Evolutionary conservation across 1,140 invertebrate species (phyloP), one percentile per base, ranked within the genome.

Genomic region (Phortica variegata): DNA sequence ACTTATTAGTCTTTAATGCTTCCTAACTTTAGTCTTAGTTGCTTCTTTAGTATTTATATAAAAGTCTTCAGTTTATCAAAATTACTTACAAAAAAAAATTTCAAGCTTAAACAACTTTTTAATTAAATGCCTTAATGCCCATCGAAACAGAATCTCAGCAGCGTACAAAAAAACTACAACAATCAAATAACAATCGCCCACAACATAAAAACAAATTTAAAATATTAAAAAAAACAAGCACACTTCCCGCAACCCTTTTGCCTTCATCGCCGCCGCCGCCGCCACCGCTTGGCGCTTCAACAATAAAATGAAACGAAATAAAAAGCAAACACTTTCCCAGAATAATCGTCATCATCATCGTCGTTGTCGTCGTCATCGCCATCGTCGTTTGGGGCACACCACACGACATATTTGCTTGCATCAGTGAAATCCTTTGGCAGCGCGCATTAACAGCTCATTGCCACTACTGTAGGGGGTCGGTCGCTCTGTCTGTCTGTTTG

Each of bases 371-470:
- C n/a, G n/a, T n/a, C n/a, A n/a, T n/a, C n/a, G n/a, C n/a, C n/a
- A n/a, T n/a, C n/a, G n/a, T n/a, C n/a, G n/a, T n/a, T n/a, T n/a
- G n/a, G n/a, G n/a, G n/a, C n/a, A n/a, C n/a, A n/a, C n/a, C n/a
- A n/a, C 12, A 12, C 26, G 12, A 29, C 6, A 52, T 46, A 55
- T 47, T 49, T 40, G 40, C 50, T 42, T 46, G 55, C 54, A 60
- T 54, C 56, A 65, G 65, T 60, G 63, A 60, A 68, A 66, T 68
- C 63, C 63, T 63, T 68, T n/a, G n/a, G 65, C 63, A 65, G 65
- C 54, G 54, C 63, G 56, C 63, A 68, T 68, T 68, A 68, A 68
- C 63, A 68, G 63, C 63, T 68, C 63, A 68, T 68, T 68, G 63
- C 39, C 63, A 68, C 63, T 68, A 63, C 63, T 55, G 57, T 68